Percentiles rank a stretch among this genome's conserved stretches.
Conservation (phyloP, 2,888 invertebrate genomes). For the Ornithoptera alexandrae region DNA sequence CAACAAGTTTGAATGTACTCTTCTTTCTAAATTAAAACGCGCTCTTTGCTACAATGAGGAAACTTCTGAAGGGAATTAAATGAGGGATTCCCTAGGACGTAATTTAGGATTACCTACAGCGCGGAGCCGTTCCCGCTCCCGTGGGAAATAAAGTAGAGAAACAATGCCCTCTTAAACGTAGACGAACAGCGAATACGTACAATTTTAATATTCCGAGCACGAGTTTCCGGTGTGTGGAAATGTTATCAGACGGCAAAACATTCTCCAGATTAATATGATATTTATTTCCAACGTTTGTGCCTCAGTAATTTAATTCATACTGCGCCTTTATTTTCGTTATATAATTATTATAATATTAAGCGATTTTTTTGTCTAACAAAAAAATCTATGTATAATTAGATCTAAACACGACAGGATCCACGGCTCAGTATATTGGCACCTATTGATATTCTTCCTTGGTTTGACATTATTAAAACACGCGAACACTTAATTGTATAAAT, state of each 20-base stretch:
- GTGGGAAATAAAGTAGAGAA: constrained; percentile 17
- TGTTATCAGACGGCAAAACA: background rate
- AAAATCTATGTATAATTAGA: no score
- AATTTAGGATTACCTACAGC: constrained; percentile 23
- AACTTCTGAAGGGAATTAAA: constrained; percentile 17
- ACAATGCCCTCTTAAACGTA: constrained; percentile 22
- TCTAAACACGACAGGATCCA: no score
- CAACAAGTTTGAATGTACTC: background rate
- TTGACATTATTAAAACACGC: no score
- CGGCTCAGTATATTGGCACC: no score
- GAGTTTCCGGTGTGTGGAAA: background rate
- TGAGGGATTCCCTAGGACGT: constrained; percentile 11
- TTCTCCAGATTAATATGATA: background rate
- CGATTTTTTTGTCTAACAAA: no score
- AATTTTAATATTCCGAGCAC: constrained; percentile 5
- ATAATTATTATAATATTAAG: no score
- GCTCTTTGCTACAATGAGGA: background rate
- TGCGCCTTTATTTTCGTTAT: no score
- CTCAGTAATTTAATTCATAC: no score
- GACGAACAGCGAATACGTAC: background rate
- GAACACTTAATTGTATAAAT: no score
- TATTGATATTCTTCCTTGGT: no score
- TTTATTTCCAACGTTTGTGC: background rate
- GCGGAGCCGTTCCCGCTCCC: constrained; percentile 10
- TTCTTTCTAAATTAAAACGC: background rate